phyloP scores from a whole-genome alignment of 30 jellyfish, hydroid and myxozoan species.

The Chrysaora quinquecirrha region DNA sequence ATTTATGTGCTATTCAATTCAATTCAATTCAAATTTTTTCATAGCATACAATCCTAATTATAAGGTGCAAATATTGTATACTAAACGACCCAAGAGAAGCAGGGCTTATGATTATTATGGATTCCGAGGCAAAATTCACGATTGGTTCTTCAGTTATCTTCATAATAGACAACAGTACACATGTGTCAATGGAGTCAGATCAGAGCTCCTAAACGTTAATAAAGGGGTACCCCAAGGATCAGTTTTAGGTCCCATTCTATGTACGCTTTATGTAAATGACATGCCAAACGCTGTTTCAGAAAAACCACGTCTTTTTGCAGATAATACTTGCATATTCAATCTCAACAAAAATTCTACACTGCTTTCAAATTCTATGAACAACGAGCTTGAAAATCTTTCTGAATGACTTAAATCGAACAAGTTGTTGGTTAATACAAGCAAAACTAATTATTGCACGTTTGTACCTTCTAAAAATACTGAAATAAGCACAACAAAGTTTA shows the following conservation, averaged over 20 bases:
- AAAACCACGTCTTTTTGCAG: neutral
- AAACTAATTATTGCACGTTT: neutral
- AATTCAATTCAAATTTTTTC: too few species aligned
- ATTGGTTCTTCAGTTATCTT: neutral
- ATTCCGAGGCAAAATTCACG: neutral
- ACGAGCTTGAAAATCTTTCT: too few species aligned
- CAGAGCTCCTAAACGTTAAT: neutral
- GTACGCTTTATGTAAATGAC: neutral
- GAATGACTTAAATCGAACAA: neutral
- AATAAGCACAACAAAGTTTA: too few species aligned
- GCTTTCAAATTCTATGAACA: too few species aligned
- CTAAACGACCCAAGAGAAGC: too few species aligned
- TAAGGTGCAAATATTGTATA: too few species aligned
- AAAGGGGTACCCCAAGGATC: too few species aligned
- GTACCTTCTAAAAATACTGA: too few species aligned
- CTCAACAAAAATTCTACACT: neutral
- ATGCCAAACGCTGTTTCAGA: neutral
- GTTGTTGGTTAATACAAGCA: neutral
- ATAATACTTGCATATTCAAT: neutral
- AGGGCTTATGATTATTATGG: neutral
- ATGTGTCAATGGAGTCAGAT: neutral
- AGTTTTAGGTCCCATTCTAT: neutral
- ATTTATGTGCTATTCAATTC: too few species aligned
- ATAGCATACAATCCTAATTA: too few species aligned
- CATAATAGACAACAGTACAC: too few species aligned